phyloP scores from a whole-genome alignment of 2,797 vertebrate species.

The Phyllotis vaccarum region DNA sequence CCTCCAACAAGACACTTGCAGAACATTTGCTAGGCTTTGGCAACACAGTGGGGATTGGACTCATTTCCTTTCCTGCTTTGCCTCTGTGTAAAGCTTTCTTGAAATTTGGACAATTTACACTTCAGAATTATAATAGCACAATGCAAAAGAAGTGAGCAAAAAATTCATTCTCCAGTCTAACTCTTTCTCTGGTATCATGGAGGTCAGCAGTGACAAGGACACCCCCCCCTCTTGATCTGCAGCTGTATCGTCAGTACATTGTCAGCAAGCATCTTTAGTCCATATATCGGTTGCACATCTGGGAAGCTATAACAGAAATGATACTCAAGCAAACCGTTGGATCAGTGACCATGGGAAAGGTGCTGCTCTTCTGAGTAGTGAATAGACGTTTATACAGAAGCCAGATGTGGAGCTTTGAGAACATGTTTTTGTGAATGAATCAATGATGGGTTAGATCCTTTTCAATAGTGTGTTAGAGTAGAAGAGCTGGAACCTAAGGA shows the following conservation, averaged over 20 bases:
- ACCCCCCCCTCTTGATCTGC: background rate
- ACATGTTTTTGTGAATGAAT: background rate
- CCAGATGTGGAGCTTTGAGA: constrained; percentile 51
- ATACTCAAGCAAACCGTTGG: constrained; percentile 54
- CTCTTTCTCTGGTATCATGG: background rate
- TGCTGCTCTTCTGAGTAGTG: constrained; percentile 25
- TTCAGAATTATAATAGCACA: background rate
- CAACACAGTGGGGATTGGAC: background rate
- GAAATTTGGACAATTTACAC: constrained; percentile 14
- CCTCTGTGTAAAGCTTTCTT: constrained; percentile 32
- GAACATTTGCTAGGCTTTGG: constrained; percentile 25
- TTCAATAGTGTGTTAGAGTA: background rate
- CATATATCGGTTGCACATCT: background rate
- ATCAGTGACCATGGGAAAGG: constrained; percentile 25
- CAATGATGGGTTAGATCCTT: background rate
- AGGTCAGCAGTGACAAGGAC: background rate
- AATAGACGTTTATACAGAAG: background rate
- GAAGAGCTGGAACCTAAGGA: background rate
- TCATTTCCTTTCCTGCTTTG: constrained; percentile 26
- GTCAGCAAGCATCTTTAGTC: background rate
- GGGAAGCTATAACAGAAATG: constrained; percentile 13
- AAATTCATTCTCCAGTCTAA: background rate
- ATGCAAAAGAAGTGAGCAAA: background rate
- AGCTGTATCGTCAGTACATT: background rate
- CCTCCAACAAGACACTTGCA: constrained; percentile 10